Evolutionary conservation across 2,888 invertebrate species (phyloP), one percentile per base, ranked within the genome.

Genomic region (Diarsia dahlii): DNA sequence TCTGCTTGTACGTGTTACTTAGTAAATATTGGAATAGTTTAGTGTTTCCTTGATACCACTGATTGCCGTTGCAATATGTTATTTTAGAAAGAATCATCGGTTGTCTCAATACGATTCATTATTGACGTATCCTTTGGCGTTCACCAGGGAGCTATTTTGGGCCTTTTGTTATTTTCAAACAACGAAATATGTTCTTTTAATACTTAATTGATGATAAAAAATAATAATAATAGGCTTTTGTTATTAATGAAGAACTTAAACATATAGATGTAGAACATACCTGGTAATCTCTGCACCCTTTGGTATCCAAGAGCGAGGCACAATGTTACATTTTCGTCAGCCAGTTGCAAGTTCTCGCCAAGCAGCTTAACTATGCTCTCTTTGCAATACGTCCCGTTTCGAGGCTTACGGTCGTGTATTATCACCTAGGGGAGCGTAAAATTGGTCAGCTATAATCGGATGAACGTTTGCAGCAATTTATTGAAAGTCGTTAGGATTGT

Each of bases 271-370:
- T 12, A 45, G 4, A 56, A 62, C 60, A 28, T 75, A 96, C 96
- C 96, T 89, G 96, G 96, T 85, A 96, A 91, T 85, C 96, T 92
- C 76, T 96, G 96, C 20, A 96, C 96, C 77, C 96, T 92, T 84
- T 96, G 96, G 84, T 96, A 96, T n/a, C 96, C 96, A 54, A 96
- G 90, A 56, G 96, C 96, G 2, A 96, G 92, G 79, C 96, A 96
- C 74, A 96, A 89, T 6, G 96, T 96, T 48, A 96, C 96, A 88
- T 96, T 96, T 86, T 96, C 96, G 75, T 96, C 96, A 3, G 96
- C 96, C 48, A 96, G 86, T 86, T 96, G 96, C 46, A 96, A 88
- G 85, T 96, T 96, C 83, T 96, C 96, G 0, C 96, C 96, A 23
- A 96, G 93, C 13, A 96, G 91, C 88, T 96, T 96, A 48, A 96